phyloP scores from a whole-genome alignment of 2,113 vertebrate species.

The Melanerpes aurifrons region DNA sequence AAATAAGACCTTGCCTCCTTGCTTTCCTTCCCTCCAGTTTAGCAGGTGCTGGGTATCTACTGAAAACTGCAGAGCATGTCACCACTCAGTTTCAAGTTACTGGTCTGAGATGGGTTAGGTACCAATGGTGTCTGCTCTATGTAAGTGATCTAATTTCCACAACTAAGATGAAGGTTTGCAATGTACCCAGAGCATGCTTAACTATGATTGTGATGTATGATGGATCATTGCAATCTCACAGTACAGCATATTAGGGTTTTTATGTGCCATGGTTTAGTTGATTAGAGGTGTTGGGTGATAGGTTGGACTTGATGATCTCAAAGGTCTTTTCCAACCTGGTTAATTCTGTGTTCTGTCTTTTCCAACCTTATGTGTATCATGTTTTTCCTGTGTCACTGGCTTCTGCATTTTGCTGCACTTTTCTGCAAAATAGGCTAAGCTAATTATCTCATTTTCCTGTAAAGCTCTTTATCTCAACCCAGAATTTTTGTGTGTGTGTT shows the following conservation, averaged over 20 bases:
- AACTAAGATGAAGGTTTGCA: neutral
- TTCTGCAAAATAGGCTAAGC: no score
- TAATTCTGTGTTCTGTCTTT: no score
- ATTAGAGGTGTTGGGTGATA: no score
- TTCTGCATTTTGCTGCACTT: no score
- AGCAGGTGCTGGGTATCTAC: neutral
- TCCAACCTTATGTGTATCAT: neutral
- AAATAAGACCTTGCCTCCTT: neutral
- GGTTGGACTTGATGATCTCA: no score
- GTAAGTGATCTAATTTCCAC: neutral
- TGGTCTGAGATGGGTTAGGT: neutral
- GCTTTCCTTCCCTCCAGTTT: neutral
- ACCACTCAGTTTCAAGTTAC: neutral
- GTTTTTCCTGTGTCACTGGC: neutral
- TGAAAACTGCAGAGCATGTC: neutral
- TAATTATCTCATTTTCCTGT: no score
- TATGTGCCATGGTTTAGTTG: neutral
- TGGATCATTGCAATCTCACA: neutral
- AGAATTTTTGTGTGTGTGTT: no score
- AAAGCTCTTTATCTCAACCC: no score
- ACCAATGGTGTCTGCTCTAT: neutral
- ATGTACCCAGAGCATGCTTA: neutral
- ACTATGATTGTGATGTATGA: neutral
- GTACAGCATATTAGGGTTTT: neutral
- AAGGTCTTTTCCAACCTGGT: no score